Conservation (phyloP, 2,113 vertebrate species). For the Sinocyclocheilus anophthalmus region DNA sequence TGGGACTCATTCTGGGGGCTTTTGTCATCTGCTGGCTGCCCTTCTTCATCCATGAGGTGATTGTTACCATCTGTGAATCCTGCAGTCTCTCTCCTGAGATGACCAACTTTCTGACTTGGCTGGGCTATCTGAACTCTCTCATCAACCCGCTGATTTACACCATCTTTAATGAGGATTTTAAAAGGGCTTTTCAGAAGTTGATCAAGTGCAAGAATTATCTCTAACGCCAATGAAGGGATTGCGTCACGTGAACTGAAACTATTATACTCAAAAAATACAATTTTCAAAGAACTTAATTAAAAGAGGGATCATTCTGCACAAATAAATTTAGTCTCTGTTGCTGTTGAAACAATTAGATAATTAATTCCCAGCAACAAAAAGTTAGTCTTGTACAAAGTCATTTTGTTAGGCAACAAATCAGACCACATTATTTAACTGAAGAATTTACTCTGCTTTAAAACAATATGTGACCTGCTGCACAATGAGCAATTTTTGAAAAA, state of each 20-base stretch:
- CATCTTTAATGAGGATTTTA: conserved; percentile 99
- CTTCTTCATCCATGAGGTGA: conserved; percentile 97
- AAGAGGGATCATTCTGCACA: neutral
- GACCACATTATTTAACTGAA: neutral
- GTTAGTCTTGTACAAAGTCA: no score
- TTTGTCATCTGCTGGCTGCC: conserved; percentile 98
- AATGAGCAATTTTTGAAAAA: no score
- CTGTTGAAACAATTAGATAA: no score
- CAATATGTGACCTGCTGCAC: no score
- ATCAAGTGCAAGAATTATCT: conserved; percentile 84
- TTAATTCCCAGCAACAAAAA: no score
- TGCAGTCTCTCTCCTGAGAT: conserved; percentile 89
- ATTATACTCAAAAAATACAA: neutral
- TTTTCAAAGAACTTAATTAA: neutral
- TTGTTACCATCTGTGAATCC: conserved; percentile 87
- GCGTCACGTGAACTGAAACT: neutral
- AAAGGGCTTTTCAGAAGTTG: conserved; percentile 97
- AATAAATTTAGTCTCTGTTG: neutral
- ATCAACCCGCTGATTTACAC: conserved; percentile 99
- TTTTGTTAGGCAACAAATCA: neutral
- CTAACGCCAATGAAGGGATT: conserved; percentile 61
- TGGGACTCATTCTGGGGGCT: conserved; percentile 94
- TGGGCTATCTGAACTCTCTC: conserved; percentile 97
- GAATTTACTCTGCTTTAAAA: neutral
- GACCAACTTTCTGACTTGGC: conserved; percentile 93